Evolutionary conservation across 2,113 vertebrate species (phyloP), one percentile per base, ranked within the genome.

Genomic region (Planiliza haematocheilus): DNA sequence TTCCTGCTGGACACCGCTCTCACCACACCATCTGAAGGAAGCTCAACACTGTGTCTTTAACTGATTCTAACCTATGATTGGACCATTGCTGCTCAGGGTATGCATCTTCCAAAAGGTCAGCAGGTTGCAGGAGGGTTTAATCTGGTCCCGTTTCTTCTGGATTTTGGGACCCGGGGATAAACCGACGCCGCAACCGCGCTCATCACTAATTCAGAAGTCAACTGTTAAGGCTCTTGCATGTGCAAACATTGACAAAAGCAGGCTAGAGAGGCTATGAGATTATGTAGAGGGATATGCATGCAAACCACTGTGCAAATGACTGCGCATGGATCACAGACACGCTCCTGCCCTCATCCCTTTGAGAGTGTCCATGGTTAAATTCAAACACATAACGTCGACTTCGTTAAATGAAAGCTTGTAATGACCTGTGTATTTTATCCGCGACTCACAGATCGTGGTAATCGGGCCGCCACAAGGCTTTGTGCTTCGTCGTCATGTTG

Each of bases 181-280:
- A 80, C 53, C 14, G 48, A 12, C 41, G 45, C 49, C 21, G 61
- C 48, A 55, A 76, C 30, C 57, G 67, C 20, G 61, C 43, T 74
- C 52, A 79, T 82, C 70, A 62, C 59, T 70, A 70, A 84, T 82
- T 77, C 76, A 77, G 42, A 8, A 77, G 50, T 76, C 57, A 20
- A 46, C 41, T 34, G 52, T 64, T 52, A 38, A 36, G 12, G 55
- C 10, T 58, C 21, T 41, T 56, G 36, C 5, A 37, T 3, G 21
- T 46, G 48, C 73, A 80, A 73, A 86, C 53, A 79, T 55, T 65
- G 43, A 57, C 76, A 70, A 48, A 68, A 69, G 36, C 83, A 42
- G 20, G 38, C 48, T 43, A 10, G 39, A 61, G 38, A 52, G 34
- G 41, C 42, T 53, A 51, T 46, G 14, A 59, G 41, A 70, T 20